Percentiles rank a stretch among this genome's conserved stretches.
phyloP scores from a whole-genome alignment of 2,113 vertebrate species.

The Notechis scutatus region DNA sequence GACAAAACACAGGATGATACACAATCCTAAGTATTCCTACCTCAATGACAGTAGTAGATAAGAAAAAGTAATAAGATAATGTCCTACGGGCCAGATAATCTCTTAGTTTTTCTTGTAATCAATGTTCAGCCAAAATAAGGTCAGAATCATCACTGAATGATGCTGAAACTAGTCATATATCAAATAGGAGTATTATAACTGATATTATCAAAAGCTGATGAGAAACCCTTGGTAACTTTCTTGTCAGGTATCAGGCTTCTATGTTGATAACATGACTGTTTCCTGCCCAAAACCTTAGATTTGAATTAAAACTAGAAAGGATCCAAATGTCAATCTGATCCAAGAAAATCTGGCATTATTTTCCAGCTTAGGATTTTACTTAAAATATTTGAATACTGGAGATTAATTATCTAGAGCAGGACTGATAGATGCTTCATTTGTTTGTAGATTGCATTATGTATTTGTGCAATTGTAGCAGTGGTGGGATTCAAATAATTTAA shows the following conservation, averaged over 20 bases:
- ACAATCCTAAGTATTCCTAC: background rate
- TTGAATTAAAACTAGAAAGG: background rate
- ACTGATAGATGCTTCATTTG: too few species aligned
- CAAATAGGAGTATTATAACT: background rate
- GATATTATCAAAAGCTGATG: background rate
- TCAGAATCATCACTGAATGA: background rate
- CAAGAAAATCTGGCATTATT: background rate
- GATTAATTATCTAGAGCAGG: background rate
- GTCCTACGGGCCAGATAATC: background rate
- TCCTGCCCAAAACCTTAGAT: background rate
- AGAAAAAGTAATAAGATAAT: background rate
- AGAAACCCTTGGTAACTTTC: background rate
- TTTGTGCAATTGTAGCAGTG: background rate
- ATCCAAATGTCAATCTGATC: background rate
- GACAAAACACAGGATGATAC: background rate
- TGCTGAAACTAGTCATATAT: background rate
- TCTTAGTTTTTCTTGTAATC: background rate
- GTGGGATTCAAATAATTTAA: too few species aligned
- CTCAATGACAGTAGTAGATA: background rate
- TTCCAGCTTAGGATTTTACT: background rate
- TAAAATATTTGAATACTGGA: background rate
- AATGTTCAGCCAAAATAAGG: background rate
- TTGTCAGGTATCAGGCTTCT: background rate
- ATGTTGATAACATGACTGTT: background rate
- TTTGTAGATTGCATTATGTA: too few species aligned